Evolutionary conservation across 1,140 invertebrate genomes (phyloP).

Genomic region (Drosophila lini): DNA sequence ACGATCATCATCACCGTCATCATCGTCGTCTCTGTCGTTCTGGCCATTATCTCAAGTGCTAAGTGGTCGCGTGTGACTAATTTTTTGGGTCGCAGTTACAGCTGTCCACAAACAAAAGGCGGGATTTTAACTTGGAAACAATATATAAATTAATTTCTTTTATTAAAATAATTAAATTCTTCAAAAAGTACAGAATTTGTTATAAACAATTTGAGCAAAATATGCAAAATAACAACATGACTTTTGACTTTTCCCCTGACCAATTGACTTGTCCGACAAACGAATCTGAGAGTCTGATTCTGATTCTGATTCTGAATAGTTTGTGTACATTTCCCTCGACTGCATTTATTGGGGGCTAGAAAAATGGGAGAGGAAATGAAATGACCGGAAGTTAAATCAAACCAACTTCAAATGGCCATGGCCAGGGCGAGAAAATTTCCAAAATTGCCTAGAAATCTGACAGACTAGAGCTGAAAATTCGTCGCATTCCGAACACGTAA

Average conservation of each 20-base stretch:
- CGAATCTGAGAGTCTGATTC: conserved; percentile 5
- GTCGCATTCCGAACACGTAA: conserved; percentile 39
- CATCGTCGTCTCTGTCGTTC: conserved; percentile 20
- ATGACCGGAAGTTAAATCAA: conserved; percentile 80
- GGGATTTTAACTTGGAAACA: neutral
- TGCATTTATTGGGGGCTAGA: conserved; percentile 10
- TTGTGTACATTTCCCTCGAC: conserved; percentile 25
- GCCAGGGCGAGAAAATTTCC: conserved; percentile 4
- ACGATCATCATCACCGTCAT: neutral
- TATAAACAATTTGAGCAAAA: no score
- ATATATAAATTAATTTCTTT: no score
- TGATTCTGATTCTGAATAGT: conserved; percentile 15
- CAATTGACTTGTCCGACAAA: conserved; percentile 31
- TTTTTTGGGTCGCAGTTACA: conserved; percentile 54
- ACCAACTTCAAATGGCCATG: conserved; percentile 64
- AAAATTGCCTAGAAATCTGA: conserved; percentile 37
- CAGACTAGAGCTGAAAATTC: conserved; percentile 13
- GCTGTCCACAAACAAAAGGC: conserved; percentile 35
- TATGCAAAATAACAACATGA: neutral
- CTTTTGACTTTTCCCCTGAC: neutral
- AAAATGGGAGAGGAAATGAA: conserved; percentile 65
- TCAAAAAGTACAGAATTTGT: no score
- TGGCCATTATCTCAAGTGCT: conserved; percentile 60
- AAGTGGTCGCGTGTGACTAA: conserved; percentile 79
- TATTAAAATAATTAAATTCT: no score